phyloP scores from a whole-genome alignment of 2,797 vertebrate genomes.

The Muscicapa striata region DNA sequence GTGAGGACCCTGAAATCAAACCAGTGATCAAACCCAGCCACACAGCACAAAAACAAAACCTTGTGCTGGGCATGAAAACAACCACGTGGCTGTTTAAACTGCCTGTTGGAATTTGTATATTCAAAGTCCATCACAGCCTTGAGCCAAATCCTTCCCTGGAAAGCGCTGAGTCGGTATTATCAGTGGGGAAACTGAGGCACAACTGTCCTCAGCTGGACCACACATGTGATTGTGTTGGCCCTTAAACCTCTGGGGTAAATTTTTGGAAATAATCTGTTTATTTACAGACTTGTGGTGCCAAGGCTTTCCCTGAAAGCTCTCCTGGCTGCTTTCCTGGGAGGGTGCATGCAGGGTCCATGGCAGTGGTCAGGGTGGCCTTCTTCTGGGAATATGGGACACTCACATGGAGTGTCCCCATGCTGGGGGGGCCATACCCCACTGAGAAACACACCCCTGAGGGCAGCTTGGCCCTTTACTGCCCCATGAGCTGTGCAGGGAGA shows the following conservation, averaged over 20 bases:
- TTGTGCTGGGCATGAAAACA: background rate
- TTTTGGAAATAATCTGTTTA: background rate
- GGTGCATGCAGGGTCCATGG: rapidly evolving
- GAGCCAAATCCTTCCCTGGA: background rate
- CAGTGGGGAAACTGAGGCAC: background rate
- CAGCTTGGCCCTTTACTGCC: background rate
- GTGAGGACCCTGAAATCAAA: background rate
- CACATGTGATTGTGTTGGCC: background rate
- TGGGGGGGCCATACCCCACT: background rate
- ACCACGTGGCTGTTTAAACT: background rate
- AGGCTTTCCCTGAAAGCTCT: background rate
- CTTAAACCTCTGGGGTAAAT: background rate
- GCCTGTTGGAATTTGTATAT: background rate
- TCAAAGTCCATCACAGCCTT: conserved; percentile 24
- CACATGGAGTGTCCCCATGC: background rate
- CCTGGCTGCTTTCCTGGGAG: background rate
- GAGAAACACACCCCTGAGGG: background rate
- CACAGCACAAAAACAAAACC: background rate
- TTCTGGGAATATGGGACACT: background rate
- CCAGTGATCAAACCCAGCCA: background rate
- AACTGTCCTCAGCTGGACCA: rapidly evolving
- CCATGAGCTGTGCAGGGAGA: background rate
- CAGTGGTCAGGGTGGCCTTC: background rate
- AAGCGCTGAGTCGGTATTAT: background rate
- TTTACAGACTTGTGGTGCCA: background rate